Conservation (phyloP, 2,113 vertebrate genomes). For the Vombatus ursinus region DNA sequence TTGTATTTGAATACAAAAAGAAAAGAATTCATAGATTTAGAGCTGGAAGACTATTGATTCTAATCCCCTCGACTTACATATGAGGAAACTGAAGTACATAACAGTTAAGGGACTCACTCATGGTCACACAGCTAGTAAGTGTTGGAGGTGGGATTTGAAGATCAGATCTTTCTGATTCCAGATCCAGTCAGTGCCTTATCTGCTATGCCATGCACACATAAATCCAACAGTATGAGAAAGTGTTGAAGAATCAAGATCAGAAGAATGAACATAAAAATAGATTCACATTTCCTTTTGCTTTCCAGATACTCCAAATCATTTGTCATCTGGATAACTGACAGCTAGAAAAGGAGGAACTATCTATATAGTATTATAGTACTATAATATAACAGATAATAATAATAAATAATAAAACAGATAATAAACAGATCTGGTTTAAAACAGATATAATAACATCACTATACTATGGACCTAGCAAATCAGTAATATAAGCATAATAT, state of each 20-base stretch:
- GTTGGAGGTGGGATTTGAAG: not conserved
- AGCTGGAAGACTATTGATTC: not conserved
- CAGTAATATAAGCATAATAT: not conserved
- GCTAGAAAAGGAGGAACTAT: not conserved
- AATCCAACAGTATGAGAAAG: not conserved
- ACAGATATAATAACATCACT: not conserved
- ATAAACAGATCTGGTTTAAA: too few species aligned
- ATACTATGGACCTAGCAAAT: not conserved
- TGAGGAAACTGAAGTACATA: not conserved
- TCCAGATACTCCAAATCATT: not conserved
- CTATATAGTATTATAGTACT: too few species aligned
- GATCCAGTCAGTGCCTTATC: not conserved
- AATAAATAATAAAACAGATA: too few species aligned
- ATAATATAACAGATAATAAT: too few species aligned
- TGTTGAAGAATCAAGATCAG: not conserved
- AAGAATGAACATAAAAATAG: not conserved
- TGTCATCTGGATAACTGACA: not conserved
- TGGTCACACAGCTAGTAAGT: not conserved
- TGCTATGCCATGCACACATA: not conserved
- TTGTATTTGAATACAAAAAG: not conserved
- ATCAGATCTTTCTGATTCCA: not conserved
- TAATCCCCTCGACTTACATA: not conserved
- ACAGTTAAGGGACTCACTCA: not conserved
- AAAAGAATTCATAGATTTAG: not conserved
- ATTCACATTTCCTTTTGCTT: slow-evolving; percentile 15